Evolutionary conservation across 1,140 invertebrate genomes (phyloP).

Genomic region (Ips typographus): DNA sequence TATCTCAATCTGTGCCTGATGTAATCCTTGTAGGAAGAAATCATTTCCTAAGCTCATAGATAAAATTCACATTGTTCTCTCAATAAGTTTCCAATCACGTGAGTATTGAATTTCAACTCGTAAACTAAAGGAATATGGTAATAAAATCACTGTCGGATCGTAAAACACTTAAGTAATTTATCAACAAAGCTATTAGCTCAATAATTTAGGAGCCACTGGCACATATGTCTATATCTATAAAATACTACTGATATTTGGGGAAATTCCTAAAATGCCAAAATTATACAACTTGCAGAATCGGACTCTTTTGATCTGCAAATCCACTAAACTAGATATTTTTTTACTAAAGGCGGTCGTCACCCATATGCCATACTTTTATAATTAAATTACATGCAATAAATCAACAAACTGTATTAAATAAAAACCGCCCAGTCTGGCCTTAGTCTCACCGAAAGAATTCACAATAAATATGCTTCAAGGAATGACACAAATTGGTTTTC

Average conservation of each 20-base stretch:
- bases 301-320: constrained; percentile 2
- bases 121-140: constrained; percentile 7
- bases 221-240: constrained; percentile 1
- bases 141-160: constrained; percentile 8
- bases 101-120: constrained; percentile 1
- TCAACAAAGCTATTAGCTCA: constrained; percentile 5
- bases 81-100: background rate
- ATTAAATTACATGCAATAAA: constrained; percentile 18
- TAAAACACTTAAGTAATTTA: constrained; percentile 13
- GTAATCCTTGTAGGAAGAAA: too few species aligned
- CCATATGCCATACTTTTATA: constrained; percentile 6
- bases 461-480: constrained; percentile 15
- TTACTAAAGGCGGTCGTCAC: background rate
- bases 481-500: constrained; percentile 19
- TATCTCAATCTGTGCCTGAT: background rate
- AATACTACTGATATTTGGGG: background rate
- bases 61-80: too few species aligned
- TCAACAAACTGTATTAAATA: constrained; percentile 2
- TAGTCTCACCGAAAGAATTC: constrained; percentile 12
- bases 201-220: constrained; percentile 13
- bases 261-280: background rate
- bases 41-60: too few species aligned
- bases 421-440: constrained; percentile 19
- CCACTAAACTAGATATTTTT: background rate
- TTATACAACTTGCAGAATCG: constrained; percentile 8